phyloP scores from a whole-genome alignment of 1,140 invertebrate species.

The Microplitis mediator region DNA sequence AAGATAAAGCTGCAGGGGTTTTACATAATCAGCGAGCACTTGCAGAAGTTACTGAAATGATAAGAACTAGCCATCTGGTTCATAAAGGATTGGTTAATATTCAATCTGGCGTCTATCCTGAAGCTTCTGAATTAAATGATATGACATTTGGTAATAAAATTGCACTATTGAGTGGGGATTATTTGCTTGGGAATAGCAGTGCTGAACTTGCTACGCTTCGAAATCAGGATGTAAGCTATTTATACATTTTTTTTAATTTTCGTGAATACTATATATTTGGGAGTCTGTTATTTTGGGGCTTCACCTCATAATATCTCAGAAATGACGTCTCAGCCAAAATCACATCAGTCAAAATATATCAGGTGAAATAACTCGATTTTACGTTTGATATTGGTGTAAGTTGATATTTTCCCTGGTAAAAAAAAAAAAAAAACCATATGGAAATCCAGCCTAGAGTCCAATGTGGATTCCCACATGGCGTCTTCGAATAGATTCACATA shows the following conservation, averaged over 20 bases:
- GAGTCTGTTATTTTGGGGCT: background rate
- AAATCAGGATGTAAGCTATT: slow-evolving; percentile 70
- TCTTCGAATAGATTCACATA: too few species aligned
- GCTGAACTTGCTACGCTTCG: slow-evolving; percentile 81
- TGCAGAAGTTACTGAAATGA: slow-evolving; percentile 97
- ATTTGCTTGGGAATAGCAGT: slow-evolving; percentile 88
- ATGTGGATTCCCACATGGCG: too few species aligned
- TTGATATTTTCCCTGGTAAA: too few species aligned
- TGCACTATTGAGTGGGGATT: slow-evolving; percentile 90
- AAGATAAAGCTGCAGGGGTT: slow-evolving; percentile 82
- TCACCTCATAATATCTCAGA: background rate
- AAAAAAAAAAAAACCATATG: too few species aligned
- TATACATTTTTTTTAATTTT: slow-evolving; percentile 2
- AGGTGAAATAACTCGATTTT: too few species aligned
- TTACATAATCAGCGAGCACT: slow-evolving; percentile 85
- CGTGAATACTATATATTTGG: background rate
- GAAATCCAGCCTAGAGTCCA: too few species aligned
- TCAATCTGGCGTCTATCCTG: slow-evolving; percentile 64
- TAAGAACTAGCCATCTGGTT: slow-evolving; percentile 92
- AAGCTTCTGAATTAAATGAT: slow-evolving; percentile 69
- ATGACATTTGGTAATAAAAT: slow-evolving; percentile 96
- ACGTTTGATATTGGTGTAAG: too few species aligned
- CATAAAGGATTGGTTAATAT: slow-evolving; percentile 91
- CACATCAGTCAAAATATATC: too few species aligned
- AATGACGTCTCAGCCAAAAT: too few species aligned